phyloP scores from a whole-genome alignment of 2,888 invertebrate genomes.

The Pseudococcus jackbeardsleyi region DNA sequence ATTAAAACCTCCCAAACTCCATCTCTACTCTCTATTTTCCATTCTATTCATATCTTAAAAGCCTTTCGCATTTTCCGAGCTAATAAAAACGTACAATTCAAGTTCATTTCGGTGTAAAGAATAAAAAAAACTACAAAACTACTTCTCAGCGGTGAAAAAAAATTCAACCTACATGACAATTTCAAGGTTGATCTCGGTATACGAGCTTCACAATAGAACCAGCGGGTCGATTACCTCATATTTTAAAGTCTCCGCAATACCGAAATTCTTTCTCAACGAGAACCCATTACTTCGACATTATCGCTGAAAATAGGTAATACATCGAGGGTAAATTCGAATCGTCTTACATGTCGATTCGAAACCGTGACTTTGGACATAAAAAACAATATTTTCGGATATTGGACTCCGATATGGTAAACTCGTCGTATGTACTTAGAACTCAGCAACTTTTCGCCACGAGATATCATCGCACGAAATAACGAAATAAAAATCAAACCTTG shows the following conservation, averaged over 20 bases:
- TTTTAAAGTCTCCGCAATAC: neutral
- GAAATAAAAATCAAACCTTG: neutral
- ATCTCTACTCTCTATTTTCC: too few relatives aligned
- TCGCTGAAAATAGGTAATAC: neutral
- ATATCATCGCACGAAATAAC: neutral
- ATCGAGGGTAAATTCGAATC: neutral
- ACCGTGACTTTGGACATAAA: slow-evolving; percentile 8
- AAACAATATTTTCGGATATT: slow-evolving; percentile 17
- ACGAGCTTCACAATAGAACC: neutral
- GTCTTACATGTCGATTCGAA: neutral
- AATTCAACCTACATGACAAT: neutral
- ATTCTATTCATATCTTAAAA: too few relatives aligned
- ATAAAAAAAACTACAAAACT: neutral
- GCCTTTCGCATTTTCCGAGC: too few relatives aligned
- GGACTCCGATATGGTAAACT: neutral
- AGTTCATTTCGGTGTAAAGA: neutral
- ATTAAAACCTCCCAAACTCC: too few relatives aligned
- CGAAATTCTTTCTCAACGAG: neutral
- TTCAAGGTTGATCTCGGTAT: neutral
- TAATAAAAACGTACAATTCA: too few relatives aligned
- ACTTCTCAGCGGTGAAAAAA: neutral
- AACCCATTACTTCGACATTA: neutral
- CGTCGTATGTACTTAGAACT: neutral
- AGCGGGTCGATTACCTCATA: neutral
- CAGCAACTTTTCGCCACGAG: neutral